Conservation (phyloP, 2,113 vertebrate genomes). For the Erinaceus europaeus region DNA sequence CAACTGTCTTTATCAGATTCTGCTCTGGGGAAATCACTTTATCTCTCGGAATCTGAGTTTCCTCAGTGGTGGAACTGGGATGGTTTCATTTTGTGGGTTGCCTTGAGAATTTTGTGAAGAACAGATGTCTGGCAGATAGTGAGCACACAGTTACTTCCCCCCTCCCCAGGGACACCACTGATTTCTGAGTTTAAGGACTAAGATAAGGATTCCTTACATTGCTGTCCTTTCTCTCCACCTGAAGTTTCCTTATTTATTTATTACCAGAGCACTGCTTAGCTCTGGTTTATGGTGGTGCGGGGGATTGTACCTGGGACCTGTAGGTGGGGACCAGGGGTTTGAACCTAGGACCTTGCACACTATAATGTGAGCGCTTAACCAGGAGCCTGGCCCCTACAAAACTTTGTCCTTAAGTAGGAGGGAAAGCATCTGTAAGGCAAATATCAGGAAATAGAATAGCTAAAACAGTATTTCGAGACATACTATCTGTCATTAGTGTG, state of each 20-base stretch:
- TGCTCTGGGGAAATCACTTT: not conserved
- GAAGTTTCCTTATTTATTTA: slow-evolving; percentile 35
- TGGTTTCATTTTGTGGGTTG: not conserved
- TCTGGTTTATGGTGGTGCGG: too few species aligned
- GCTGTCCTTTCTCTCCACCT: not conserved
- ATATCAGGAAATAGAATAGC: not conserved
- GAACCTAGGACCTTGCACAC: too few species aligned
- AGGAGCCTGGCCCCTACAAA: too few species aligned
- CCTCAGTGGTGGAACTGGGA: not conserved
- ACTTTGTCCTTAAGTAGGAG: not conserved
- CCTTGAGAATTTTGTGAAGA: slow-evolving; percentile 8
- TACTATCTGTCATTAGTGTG: not conserved
- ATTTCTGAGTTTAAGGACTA: slow-evolving; percentile 52
- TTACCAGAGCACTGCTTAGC: slow-evolving; percentile 60
- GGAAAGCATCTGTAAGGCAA: not conserved
- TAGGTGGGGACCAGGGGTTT: too few species aligned
- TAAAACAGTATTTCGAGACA: not conserved
- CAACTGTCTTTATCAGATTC: not conserved
- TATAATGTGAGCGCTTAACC: too few species aligned
- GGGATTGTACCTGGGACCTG: too few species aligned
- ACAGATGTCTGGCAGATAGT: not conserved
- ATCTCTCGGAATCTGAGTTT: not conserved
- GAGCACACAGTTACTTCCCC: not conserved
- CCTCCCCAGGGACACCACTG: not conserved
- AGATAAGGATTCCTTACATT: slow-evolving; percentile 15